Conservation (phyloP, 1,140 invertebrate genomes). For the Brachionus rubens region DNA sequence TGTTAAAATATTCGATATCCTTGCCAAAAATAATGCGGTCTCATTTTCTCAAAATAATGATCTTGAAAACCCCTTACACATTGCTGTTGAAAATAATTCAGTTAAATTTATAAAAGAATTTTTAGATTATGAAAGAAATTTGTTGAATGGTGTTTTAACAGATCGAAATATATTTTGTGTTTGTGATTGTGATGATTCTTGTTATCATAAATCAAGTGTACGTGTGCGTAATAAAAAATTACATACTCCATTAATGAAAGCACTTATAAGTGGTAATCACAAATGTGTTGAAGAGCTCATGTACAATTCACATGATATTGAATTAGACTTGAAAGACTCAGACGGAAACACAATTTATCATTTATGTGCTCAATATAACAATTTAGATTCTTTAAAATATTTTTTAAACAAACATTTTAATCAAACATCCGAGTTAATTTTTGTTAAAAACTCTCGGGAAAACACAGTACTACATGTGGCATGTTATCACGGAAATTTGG, state of each 20-base stretch:
- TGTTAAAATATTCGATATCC: conserved; percentile 7
- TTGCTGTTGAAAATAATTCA: conserved; percentile 33
- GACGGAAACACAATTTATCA: conserved; percentile 33
- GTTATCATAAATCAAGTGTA: conserved; percentile 22
- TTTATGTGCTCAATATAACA: conserved; percentile 42
- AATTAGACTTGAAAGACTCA: not conserved
- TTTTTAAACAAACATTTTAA: conserved; percentile 28
- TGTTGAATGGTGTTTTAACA: conserved; percentile 1
- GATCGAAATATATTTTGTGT: conserved; percentile 9
- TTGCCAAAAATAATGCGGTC: conserved; percentile 33
- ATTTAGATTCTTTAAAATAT: conserved; percentile 29
- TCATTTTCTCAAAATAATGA: conserved; percentile 35
- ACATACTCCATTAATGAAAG: conserved; percentile 15
- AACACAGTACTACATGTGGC: conserved; percentile 36
- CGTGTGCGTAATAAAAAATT: conserved; percentile 11
- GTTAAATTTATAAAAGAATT: conserved; percentile 30
- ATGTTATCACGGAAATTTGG: conserved; percentile 12
- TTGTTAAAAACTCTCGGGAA: conserved; percentile 15
- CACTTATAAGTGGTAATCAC: conserved; percentile 5
- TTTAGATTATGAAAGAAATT: conserved; percentile 12
- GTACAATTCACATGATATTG: conserved; percentile 5
- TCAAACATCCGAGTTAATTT: not conserved
- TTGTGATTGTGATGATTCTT: not conserved
- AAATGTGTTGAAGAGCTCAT: conserved; percentile 29
- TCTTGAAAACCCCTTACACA: conserved; percentile 20